Conservation (phyloP, 1,140 invertebrate genomes). For the Trypoxylus dichotomus region DNA sequence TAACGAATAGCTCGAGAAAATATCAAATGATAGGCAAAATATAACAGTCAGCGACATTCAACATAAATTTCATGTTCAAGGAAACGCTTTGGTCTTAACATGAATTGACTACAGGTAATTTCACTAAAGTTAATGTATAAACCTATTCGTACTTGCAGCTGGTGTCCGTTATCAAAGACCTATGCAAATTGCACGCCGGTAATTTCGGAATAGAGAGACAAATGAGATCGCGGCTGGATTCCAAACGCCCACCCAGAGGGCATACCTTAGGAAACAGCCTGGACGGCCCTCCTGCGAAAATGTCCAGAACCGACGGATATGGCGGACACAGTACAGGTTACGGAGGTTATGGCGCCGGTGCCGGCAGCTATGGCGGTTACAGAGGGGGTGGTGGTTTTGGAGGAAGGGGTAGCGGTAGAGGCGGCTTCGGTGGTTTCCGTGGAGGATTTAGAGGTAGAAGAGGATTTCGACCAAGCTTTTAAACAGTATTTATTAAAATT, state of each 20-base stretch:
- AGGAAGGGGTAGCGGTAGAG: conserved; percentile 26
- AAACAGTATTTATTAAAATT: background rate
- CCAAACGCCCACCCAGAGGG: conserved; percentile 55
- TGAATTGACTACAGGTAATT: too few relatives aligned
- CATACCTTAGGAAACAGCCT: conserved; percentile 45
- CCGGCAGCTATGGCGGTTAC: conserved; percentile 32
- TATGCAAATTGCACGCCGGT: conserved; percentile 75
- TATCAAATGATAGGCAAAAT: too few relatives aligned
- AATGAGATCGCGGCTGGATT: conserved; percentile 51
- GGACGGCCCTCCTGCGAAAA: conserved; percentile 49
- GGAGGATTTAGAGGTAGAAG: background rate
- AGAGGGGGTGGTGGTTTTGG: conserved; percentile 35
- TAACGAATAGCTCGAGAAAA: too few relatives aligned
- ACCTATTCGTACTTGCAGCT: conserved; percentile 53
- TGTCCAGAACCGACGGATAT: conserved; percentile 41
- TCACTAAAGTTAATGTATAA: too few relatives aligned
- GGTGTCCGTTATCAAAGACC: conserved; percentile 63
- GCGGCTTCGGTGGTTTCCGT: background rate
- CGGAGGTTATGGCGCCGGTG: conserved; percentile 29
- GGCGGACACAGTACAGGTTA: conserved; percentile 31
- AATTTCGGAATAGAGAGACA: conserved; percentile 67
- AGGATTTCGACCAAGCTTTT: background rate
- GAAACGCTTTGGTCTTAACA: too few relatives aligned
- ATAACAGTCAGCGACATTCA: too few relatives aligned
- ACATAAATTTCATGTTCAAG: too few relatives aligned